Base-by-base conservation (phyloP, 2,888 invertebrate genomes). In the Aleiodes leptofemur region DNA sequence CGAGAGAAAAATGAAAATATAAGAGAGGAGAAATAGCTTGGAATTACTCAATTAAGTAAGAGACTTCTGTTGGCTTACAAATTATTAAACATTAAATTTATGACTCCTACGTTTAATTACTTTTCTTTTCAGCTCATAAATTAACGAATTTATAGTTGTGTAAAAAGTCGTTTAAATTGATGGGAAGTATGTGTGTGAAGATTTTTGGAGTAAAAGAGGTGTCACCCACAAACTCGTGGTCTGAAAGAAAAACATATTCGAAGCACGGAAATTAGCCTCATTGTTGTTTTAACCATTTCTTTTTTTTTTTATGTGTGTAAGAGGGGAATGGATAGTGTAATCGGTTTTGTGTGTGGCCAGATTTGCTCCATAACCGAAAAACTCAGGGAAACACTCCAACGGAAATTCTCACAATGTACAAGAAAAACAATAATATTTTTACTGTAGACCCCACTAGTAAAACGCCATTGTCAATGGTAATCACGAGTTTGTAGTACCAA, bases 381-480 rank as follows among this genome's bases (percentile, higher is more conserved):
- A 23, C 7, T 8, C 9, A 1, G 56, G 14, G 56, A 23, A 55
- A 14, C 23, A 16, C 48, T 64, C 50, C 13, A 71, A 50, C 59
- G 71, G 59, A 71, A 71, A 71, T 50, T 71, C 71, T 71, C 64
- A 72, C 61, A 61, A 51, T 61, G 64, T 72, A 23, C 3, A 61
- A 53, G 16, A 64, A 61, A 29, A 72, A 71, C 71, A 71, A 71
- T 71, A 71, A 71, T 71, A 71, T 71, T 71, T 71, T 71, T 59
- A 59, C 34, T 31, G 51, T 11, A 11, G 31, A 51, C 29, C 16
- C 31, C 8, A 23, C 31, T 29, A 14, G 29, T 14, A 51, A 51
- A 9, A 38, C n/a, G 38, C 14, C 14, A 31, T 34, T 14, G 50
- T 50, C 72, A 64, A 61, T 64, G 72, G 61, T 48, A 72, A 72